Conservation (phyloP, 2,888 invertebrate species). For the Caenorhabditis becei region DNA sequence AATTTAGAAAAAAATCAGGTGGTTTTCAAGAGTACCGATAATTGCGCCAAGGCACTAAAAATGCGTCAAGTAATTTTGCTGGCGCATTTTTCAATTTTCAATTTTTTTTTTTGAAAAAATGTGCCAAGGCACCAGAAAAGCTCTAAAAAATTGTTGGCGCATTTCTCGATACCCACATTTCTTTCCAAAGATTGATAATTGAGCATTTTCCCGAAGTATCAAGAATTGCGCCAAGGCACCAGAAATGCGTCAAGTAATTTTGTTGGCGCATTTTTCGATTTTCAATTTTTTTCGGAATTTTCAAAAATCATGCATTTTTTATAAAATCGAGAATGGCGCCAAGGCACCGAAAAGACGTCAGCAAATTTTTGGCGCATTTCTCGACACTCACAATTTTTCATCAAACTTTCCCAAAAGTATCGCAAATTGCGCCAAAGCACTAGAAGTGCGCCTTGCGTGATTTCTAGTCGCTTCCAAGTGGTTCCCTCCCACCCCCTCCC, state of each 20-base stretch:
- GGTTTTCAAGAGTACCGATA: background rate
- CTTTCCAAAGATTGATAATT: too few species aligned
- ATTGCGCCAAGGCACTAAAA: constrained; percentile 9
- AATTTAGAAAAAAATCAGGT: too few species aligned
- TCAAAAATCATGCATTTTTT: background rate
- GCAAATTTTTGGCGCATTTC: background rate
- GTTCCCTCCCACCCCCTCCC: background rate
- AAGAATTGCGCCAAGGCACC: background rate
- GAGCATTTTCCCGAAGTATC: background rate
- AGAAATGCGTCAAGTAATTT: constrained; percentile 7
- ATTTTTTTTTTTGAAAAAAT: background rate
- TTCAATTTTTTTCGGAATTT: background rate
- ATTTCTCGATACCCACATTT: too few species aligned
- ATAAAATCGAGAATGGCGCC: background rate
- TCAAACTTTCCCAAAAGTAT: background rate
- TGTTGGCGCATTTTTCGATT: background rate
- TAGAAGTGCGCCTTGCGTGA: background rate
- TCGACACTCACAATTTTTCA: background rate
- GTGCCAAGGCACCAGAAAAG: too few species aligned
- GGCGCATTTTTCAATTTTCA: background rate
- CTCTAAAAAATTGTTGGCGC: too few species aligned
- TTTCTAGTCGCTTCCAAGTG: background rate
- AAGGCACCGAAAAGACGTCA: too few species aligned
- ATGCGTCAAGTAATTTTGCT: background rate
- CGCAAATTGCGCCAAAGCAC: background rate